Evolutionary conservation across 2,888 invertebrate genomes (phyloP).

Genomic region (Drosophila nr. perissopoda): DNA sequence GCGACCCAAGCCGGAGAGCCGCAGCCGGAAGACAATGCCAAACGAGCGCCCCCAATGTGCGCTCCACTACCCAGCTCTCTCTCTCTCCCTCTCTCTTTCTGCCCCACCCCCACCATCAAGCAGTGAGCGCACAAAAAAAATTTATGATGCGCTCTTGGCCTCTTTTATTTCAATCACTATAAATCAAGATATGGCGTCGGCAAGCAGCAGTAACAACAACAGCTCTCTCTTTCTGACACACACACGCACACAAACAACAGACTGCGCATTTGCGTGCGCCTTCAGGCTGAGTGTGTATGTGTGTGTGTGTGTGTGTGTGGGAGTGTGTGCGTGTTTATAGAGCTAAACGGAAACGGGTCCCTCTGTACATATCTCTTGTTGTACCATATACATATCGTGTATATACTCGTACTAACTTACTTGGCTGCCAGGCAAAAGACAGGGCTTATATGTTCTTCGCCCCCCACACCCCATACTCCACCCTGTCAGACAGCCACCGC

Average conservation of each 20-base stretch:
- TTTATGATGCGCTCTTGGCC: slow-evolving; percentile 81
- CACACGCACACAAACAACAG: slow-evolving; percentile 28
- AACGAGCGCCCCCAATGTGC: slow-evolving; percentile 59
- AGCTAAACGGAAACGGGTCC: slow-evolving; percentile 70
- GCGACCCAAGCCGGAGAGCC: slow-evolving; percentile 38
- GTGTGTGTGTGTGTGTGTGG: slow-evolving; percentile 25
- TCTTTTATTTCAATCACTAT: slow-evolving; percentile 82
- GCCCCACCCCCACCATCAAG: neutral
- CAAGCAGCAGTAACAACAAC: slow-evolving; percentile 41
- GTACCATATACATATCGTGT: slow-evolving; percentile 49
- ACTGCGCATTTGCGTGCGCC: slow-evolving; percentile 74
- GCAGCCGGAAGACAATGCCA: slow-evolving; percentile 75
- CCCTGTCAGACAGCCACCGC: neutral
- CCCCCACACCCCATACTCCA: neutral
- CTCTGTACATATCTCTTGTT: slow-evolving; percentile 54
- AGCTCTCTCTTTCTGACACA: slow-evolving; percentile 17
- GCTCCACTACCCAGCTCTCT: slow-evolving; percentile 20
- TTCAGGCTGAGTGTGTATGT: slow-evolving; percentile 32
- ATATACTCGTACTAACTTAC: slow-evolving; percentile 42
- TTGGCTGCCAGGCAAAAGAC: slow-evolving; percentile 56
- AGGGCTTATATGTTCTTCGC: slow-evolving; percentile 51
- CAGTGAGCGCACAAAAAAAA: slow-evolving; percentile 67
- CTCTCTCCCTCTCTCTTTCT: neutral
- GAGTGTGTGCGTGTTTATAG: slow-evolving; percentile 29
- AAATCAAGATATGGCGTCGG: slow-evolving; percentile 78